These are phyloP conservation scores for Acestrorhynchus altus DNA, from an alignment of 2,797 vertebrate genomes.

Conservation along the genomic window DNA sequence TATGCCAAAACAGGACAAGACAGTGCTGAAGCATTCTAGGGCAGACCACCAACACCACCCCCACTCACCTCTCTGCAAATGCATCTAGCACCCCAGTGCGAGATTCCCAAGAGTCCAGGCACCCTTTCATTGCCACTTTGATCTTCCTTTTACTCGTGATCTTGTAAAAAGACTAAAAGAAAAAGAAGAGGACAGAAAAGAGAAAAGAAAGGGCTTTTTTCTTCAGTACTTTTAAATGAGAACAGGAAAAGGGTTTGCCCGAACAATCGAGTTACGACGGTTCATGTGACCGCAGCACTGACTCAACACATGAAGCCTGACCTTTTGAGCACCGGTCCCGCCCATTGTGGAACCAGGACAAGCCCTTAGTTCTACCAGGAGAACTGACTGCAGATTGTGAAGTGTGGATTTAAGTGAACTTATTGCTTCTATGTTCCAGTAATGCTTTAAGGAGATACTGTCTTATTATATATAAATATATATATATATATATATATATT, in stretches of 20 bases:
- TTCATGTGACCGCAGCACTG: conserved; percentile 23
- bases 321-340: conserved; percentile 27
- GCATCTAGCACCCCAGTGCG: conserved; percentile 73
- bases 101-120: conserved; percentile 75
- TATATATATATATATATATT: background rate
- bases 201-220: conserved; percentile 62
- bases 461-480: background rate
- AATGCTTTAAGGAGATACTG: conserved; percentile 32
- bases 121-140: conserved; percentile 77
- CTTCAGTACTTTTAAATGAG: conserved; percentile 64
- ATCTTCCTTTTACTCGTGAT: conserved; percentile 77
- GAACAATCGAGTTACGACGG: conserved; percentile 39
- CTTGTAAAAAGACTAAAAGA: conserved; percentile 72
- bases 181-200: conserved; percentile 60
- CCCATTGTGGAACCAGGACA: conserved; percentile 5
- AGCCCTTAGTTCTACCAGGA: background rate
- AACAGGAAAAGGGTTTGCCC: conserved; percentile 59
- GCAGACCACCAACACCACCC: conserved; percentile 63
- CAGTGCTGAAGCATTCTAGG: conserved; percentile 68
- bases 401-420: background rate
- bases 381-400: background rate
- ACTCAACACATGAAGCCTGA: conserved; percentile 13
- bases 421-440: conserved; percentile 16
- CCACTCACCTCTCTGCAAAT: conserved; percentile 66
- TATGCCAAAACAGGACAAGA: conserved; percentile 55